Evolutionary conservation across 2,797 vertebrate species (phyloP).

Genomic region (Pipistrellus pygmaeus): DNA sequence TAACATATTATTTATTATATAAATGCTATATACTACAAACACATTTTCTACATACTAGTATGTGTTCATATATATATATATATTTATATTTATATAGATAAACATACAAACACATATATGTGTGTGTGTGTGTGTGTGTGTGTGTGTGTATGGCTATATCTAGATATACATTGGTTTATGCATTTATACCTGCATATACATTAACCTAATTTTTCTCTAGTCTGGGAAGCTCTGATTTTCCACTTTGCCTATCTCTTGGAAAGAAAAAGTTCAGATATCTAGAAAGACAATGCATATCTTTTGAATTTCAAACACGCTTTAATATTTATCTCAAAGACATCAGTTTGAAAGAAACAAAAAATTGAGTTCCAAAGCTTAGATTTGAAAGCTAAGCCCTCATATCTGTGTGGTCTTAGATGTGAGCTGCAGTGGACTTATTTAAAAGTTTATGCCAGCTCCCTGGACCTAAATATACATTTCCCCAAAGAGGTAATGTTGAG

Average conservation of each 20-base stretch:
- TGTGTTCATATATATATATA: neutral
- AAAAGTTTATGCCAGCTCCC: neutral
- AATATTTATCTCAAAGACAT: conserved; percentile 51
- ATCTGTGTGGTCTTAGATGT: neutral
- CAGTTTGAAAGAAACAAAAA: conserved; percentile 58
- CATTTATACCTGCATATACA: neutral
- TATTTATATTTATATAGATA: neutral
- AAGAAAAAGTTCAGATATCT: neutral
- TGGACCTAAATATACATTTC: neutral
- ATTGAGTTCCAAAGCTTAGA: conserved; percentile 28
- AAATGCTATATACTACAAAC: neutral
- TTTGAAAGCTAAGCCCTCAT: conserved; percentile 37
- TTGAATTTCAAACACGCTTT: conserved; percentile 17
- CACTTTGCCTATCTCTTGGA: neutral
- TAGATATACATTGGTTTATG: neutral
- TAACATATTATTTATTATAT: neutral
- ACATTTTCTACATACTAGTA: neutral
- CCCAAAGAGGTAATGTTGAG: no score
- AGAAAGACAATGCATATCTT: neutral
- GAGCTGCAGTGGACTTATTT: neutral
- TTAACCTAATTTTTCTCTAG: neutral
- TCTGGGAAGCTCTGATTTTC: neutral
- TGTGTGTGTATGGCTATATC: neutral
- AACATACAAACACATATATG: neutral
- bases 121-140: no score